phyloP scores from a whole-genome alignment of 92 coral and sea anemone species.

The Virgularia gustaviana region DNA sequence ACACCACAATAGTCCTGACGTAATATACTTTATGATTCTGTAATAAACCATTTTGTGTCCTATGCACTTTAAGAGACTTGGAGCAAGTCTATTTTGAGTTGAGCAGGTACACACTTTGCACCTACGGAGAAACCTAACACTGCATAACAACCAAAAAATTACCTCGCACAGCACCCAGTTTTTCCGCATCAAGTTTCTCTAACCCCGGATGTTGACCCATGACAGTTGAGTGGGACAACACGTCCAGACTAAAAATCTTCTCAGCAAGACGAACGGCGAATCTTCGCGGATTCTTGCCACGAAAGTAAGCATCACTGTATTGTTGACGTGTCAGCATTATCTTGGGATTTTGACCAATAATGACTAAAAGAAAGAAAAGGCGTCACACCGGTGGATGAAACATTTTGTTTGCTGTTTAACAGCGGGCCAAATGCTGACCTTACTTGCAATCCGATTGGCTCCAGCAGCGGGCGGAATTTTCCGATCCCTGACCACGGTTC shows the following conservation, averaged over 20 bases:
- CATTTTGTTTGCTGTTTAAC: neutral
- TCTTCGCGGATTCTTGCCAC: conserved; percentile 44
- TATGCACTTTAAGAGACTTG: too few relatives aligned
- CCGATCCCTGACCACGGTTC: too few relatives aligned
- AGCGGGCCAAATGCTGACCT: neutral
- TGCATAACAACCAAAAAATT: too few relatives aligned
- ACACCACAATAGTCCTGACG: too few relatives aligned
- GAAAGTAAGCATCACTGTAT: conserved; percentile 41
- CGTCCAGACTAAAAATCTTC: conserved; percentile 54
- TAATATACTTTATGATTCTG: too few relatives aligned
- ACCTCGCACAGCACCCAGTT: conserved; percentile 59
- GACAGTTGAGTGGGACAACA: conserved; percentile 52
- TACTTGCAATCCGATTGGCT: too few relatives aligned
- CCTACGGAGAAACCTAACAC: too few relatives aligned
- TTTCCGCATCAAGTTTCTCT: conserved; percentile 39
- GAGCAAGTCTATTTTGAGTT: too few relatives aligned
- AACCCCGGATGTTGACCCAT: conserved; percentile 32
- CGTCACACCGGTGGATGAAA: neutral
- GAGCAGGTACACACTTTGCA: too few relatives aligned
- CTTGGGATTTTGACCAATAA: conserved; percentile 44
- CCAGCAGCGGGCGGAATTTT: too few relatives aligned
- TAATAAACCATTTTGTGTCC: too few relatives aligned
- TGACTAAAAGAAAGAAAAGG: conserved; percentile 22
- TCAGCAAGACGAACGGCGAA: conserved; percentile 61
- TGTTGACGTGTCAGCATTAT: conserved; percentile 44